These are phyloP conservation scores for Eremobia ochroleuca DNA, from an alignment of 2,888 invertebrate species.

Conservation along the genomic window DNA sequence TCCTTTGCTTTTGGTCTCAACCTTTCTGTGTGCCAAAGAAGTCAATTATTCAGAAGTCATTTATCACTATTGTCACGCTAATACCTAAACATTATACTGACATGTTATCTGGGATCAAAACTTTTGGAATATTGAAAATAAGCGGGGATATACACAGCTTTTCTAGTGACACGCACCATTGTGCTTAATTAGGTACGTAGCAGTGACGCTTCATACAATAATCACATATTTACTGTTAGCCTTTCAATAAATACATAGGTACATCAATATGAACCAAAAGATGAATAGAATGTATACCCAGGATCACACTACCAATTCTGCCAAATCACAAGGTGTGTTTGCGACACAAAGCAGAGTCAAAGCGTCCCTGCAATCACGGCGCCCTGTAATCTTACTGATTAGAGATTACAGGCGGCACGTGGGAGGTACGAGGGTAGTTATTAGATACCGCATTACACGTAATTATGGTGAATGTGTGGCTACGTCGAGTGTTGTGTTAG, in stretches of 20 bases:
- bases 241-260: conserved; percentile 20
- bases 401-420: conserved; percentile 51
- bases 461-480: conserved; percentile 44
- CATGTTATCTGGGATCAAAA: not conserved
- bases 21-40: not conserved
- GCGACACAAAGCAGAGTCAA: conserved; percentile 65
- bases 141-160: not conserved
- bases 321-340: conserved; percentile 64
- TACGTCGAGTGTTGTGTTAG: not conserved
- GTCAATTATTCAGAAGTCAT: not conserved
- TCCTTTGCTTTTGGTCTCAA: not conserved
- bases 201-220: not conserved
- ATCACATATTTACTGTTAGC: not conserved
- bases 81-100: not conserved
- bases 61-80: not conserved
- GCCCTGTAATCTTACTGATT: conserved; percentile 59
- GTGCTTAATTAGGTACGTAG: not conserved
- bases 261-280: not conserved
- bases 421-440: conserved; percentile 57
- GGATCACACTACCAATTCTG: conserved; percentile 42
- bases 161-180: not conserved
- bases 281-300: conserved; percentile 34
- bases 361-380: conserved; percentile 55
- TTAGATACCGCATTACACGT: conserved; percentile 46
- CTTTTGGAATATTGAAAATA: not conserved